Evolutionary conservation across 2,888 invertebrate species (phyloP), one percentile per base, ranked within the genome.

Genomic region (Folsomia manolachei): DNA sequence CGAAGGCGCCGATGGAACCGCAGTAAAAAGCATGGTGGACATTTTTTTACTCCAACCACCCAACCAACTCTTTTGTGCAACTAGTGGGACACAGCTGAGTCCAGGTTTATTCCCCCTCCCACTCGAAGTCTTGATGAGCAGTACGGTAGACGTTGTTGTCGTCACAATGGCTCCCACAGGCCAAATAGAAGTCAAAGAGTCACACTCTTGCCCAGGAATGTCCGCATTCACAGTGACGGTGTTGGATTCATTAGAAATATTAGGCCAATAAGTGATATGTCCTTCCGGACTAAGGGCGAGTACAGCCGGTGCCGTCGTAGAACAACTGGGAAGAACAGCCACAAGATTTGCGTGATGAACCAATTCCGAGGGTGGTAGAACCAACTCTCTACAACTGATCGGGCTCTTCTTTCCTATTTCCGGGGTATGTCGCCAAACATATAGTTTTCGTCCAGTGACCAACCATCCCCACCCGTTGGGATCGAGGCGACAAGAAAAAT

Each of bases 251-350:
- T 95, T 93, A 0, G 92, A 91, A 52, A 96, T 89, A 2, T 91
- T 93, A 0, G 93, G 89, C 97, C 97, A 97, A 84, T 91, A 96
- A n/a, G 96, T 89, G 0, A 95, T 90, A 66, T 91, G 89, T 51
- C 96, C 97, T 83, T 96, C 96, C 0, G 96, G 95, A 0, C 96
- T 95, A 0, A 95, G 94, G 19, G 95, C 95, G 80, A 97, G 89
- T 82, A 94, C 94, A 0, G 93, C 90, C 9, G 94, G 93, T 77
- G 85, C 88, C 83, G 88, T 87, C 75, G 87, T 87, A 0, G 86
- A 87, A 62, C 85, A 84, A 1, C 85, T 63, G 1, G 71, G 63
- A 82, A 91, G 92, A 0, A 94, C 88, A 26, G 89, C 88, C 0
- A 93, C 90, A 19, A 95, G 87, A 72, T 94, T 90, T 0, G 96